These are phyloP conservation scores for Cosmopolites sordidus DNA, from an alignment of 2,888 invertebrate species.

Conservation along the genomic window DNA sequence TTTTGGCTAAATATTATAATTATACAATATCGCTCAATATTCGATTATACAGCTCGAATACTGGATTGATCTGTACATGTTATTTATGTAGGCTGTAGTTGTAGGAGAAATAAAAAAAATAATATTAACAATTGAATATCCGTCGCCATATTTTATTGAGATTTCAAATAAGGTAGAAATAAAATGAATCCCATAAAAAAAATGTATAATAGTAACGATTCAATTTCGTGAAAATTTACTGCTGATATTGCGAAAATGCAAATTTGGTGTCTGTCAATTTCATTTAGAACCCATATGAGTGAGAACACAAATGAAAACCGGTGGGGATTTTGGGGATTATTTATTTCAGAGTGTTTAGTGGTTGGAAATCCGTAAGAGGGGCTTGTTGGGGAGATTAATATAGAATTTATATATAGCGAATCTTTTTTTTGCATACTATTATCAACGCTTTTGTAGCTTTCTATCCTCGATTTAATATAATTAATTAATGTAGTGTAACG, in stretches of 20 bases:
- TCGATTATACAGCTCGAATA: too few species aligned
- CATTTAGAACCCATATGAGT: conserved; percentile 7
- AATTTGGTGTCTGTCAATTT: conserved; percentile 9
- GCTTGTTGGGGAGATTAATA: background rate
- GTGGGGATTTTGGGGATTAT: conserved; percentile 32
- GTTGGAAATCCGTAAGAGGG: conserved; percentile 33
- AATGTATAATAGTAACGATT: background rate
- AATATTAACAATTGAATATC: too few species aligned
- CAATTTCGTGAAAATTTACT: conserved; percentile 2
- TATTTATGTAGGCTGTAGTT: too few species aligned
- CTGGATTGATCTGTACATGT: too few species aligned
- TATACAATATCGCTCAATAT: too few species aligned
- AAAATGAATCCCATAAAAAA: background rate
- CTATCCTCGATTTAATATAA: background rate
- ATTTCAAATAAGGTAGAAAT: too few species aligned
- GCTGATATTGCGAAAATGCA: conserved; percentile 1
- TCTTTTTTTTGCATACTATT: background rate
- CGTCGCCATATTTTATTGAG: too few species aligned
- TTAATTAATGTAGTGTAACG: background rate
- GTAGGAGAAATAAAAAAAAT: too few species aligned
- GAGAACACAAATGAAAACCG: conserved; percentile 13
- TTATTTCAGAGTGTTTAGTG: conserved; percentile 41
- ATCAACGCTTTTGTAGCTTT: background rate
- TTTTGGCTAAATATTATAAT: too few species aligned
- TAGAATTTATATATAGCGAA: background rate